These are phyloP conservation scores for Drosophila nebulosa DNA, from an alignment of 1,140 invertebrate species.

Conservation along the genomic window DNA sequence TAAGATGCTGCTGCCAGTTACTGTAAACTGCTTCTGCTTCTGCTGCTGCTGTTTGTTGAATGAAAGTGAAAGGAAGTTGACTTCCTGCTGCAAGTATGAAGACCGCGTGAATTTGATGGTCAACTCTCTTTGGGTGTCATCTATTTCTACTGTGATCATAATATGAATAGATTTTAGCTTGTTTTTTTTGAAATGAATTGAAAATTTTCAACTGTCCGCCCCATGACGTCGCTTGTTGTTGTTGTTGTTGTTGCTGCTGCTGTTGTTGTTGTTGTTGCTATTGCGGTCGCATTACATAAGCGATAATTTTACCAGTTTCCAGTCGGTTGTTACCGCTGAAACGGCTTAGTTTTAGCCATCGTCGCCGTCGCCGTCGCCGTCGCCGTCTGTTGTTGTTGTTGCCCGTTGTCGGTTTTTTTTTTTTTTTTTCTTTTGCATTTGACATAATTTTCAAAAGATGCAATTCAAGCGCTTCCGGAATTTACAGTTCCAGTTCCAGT, in stretches of 20 bases:
- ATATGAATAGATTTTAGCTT: constrained; percentile 8
- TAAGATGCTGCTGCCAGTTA: neutral
- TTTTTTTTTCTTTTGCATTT: constrained; percentile 49
- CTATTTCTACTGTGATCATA: neutral
- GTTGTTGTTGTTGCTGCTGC: constrained; percentile 22
- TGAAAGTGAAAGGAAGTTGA: constrained; percentile 78
- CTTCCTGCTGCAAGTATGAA: constrained; percentile 62
- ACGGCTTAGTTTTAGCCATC: constrained; percentile 4
- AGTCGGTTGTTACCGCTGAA: constrained; percentile 47
- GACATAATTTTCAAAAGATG: constrained; percentile 65
- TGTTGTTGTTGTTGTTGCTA: constrained; percentile 29
- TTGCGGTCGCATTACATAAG: constrained; percentile 69
- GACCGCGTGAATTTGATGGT: constrained; percentile 23
- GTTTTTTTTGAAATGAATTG: constrained; percentile 16
- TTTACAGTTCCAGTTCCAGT: constrained; percentile 5
- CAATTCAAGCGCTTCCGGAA: constrained; percentile 49
- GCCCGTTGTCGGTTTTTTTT: constrained; percentile 25
- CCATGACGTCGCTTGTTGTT: constrained; percentile 6
- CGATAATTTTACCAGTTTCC: constrained; percentile 74
- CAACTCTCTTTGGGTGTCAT: constrained; percentile 3
- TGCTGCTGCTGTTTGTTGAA: constrained; percentile 1
- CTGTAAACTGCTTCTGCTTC: no score
- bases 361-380: neutral
- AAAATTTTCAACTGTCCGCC: constrained; percentile 22
- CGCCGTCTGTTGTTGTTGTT: constrained; percentile 21